Evolutionary conservation across 2,113 vertebrate species (phyloP), one percentile per base, ranked within the genome.

Genomic region (Dicerorhinus sumatrensis): DNA sequence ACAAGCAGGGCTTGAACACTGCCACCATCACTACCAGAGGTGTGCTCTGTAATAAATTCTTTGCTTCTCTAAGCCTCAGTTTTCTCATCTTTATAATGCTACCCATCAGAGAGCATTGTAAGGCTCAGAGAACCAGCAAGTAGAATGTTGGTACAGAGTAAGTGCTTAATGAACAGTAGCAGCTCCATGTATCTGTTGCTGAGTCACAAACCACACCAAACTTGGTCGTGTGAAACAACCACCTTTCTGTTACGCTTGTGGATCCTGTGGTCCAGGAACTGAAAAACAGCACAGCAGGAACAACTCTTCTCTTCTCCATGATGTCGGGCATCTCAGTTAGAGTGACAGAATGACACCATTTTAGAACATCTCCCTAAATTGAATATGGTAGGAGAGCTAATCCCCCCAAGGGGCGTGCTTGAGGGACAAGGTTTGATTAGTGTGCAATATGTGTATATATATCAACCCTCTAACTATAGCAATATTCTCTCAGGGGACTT

Each of bases 341-440:
- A 89, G 51, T 18, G 73, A 85, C 65, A 27, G 86, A 91, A 88
- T 8, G 29, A 77, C 96, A 56, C 2, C 73, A 70, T 79, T 58
- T 69, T n/a, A 46, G 31, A 56, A 83, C 36, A 33, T 33, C 16
- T 80, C 48, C 33, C 63, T 87, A 39, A 87, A 65, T 0, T 13
- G 80, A 70, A 20, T 23, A 14, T 8, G n/a, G 0, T 2, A 69
- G 56, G 20, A 89, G 67, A 85, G 54, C 1, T 8, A 63, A 72
- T 21, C 9, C 29, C 20, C 7, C 6, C 27, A 29, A 39, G 31
- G 11, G 29, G 0, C 25, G 1, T 27, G n/a, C 42, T 39, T 7
- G 58, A 81, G 9, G 36, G 29, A 21, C 27, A 31, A 51, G 39
- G 56, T 16, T 42, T 4, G 62, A 56, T 29, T 29, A 13, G 39